A percentile compares a stretch with the other conserved stretches of the same genome.
Conservation (phyloP, 2,888 invertebrate genomes). For the Notocelia uddmanniana region DNA sequence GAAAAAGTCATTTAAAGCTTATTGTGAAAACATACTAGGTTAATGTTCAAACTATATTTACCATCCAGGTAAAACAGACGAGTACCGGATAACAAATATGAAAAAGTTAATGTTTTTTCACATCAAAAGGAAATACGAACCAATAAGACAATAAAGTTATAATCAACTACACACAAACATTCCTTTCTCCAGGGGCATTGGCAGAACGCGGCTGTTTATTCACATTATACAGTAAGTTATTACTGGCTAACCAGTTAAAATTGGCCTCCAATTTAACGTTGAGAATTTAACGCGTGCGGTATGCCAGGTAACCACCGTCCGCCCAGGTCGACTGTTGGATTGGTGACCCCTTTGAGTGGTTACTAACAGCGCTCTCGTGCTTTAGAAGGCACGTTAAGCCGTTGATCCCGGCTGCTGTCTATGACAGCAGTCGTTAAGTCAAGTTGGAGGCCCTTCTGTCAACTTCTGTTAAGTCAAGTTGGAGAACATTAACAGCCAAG, state of each 20-base stretch:
- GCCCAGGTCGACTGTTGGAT: too few relatives aligned
- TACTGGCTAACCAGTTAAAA: background rate
- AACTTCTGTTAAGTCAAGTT: too few relatives aligned
- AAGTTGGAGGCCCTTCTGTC: too few relatives aligned
- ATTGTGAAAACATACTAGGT: too few relatives aligned
- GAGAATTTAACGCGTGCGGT: too few relatives aligned
- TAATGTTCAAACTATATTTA: background rate
- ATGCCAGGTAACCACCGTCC: too few relatives aligned
- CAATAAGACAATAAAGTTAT: slow-evolving; percentile 2
- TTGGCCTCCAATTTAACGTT: background rate
- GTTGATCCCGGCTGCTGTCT: too few relatives aligned
- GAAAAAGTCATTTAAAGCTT: background rate
- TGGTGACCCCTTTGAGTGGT: too few relatives aligned
- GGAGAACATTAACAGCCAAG: too few relatives aligned
- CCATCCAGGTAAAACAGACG: background rate
- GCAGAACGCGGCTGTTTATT: background rate
- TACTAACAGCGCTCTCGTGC: too few relatives aligned
- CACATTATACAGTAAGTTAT: background rate
- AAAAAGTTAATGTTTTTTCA: background rate
- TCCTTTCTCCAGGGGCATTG: background rate
- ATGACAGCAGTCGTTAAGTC: too few relatives aligned
- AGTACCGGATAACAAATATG: background rate
- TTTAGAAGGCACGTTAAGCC: too few relatives aligned
- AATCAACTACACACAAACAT: slow-evolving; percentile 3
- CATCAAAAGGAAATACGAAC: background rate